Evolutionary conservation across 2,888 invertebrate genomes (phyloP).

Genomic region (Hoplodrina ambigua): DNA sequence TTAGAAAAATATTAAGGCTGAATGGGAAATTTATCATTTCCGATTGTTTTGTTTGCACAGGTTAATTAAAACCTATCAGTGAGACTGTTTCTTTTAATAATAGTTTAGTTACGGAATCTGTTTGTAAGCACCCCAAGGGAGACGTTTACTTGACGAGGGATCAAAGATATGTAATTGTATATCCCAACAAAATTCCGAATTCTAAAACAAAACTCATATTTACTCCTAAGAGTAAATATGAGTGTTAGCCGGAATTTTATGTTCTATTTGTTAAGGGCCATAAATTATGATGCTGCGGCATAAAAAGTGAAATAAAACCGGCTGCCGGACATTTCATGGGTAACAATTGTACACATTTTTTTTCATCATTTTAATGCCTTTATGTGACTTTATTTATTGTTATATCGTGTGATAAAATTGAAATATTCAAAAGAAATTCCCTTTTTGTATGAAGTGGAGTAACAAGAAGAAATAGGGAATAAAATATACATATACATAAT

Average conservation of each 20-base stretch:
- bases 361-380: constrained; percentile 40
- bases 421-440: constrained; percentile 12
- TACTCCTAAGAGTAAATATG: constrained; percentile 42
- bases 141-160: constrained; percentile 23
- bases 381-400: constrained; percentile 30
- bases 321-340: constrained; percentile 35
- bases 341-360: constrained; percentile 46
- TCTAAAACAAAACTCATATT: background rate
- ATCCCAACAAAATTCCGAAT: constrained; percentile 35
- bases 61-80: background rate
- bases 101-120: constrained; percentile 36
- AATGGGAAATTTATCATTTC: background rate
- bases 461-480: constrained; percentile 6
- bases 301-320: constrained; percentile 58
- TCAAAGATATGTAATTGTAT: constrained; percentile 17
- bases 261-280: constrained; percentile 46
- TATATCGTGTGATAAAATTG: constrained; percentile 20
- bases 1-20: background rate
- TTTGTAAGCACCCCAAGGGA: constrained; percentile 20
- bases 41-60: background rate
- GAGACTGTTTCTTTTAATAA: constrained; percentile 47
- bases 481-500: constrained; percentile 14
- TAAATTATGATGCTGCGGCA: constrained; percentile 52
- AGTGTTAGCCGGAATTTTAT: constrained; percentile 45
- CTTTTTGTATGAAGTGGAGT: constrained; percentile 2